Evolutionary conservation across 2,113 vertebrate species (phyloP).

Genomic region (Anarhynchus alexandrinus): DNA sequence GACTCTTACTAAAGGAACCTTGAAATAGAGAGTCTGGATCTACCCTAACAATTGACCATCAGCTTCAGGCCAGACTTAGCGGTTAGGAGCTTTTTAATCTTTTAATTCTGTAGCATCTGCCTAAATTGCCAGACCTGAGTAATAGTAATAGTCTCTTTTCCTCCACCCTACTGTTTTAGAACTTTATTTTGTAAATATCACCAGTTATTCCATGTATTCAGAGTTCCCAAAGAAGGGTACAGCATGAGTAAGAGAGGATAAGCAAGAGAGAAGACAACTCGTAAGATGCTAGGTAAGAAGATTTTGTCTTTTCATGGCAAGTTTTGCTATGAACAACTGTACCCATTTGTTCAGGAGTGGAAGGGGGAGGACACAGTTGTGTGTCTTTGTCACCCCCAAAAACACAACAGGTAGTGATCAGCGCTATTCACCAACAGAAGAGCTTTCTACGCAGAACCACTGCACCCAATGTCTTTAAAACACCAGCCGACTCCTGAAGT

Average conservation of each 20-base stretch:
- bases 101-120: background rate
- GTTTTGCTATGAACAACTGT: background rate
- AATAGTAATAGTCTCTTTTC: background rate
- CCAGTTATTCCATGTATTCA: background rate
- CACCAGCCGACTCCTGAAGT: fast-evolving
- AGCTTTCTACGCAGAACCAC: background rate
- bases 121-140: background rate
- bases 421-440: background rate
- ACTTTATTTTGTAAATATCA: background rate
- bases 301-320: background rate
- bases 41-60: background rate
- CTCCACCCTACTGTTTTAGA: background rate
- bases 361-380: background rate
- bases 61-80: background rate
- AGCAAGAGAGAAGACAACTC: background rate
- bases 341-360: background rate
- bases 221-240: background rate
- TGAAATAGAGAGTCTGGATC: background rate
- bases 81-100: background rate
- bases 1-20: background rate
- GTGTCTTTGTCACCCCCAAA: background rate
- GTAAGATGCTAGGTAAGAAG: background rate
- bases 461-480: background rate
- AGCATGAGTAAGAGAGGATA: background rate
- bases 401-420: background rate